Percentiles rank a stretch among this genome's conserved stretches.
phyloP scores from a whole-genome alignment of 2,797 vertebrate genomes.

The Lithobates sylvaticus region DNA sequence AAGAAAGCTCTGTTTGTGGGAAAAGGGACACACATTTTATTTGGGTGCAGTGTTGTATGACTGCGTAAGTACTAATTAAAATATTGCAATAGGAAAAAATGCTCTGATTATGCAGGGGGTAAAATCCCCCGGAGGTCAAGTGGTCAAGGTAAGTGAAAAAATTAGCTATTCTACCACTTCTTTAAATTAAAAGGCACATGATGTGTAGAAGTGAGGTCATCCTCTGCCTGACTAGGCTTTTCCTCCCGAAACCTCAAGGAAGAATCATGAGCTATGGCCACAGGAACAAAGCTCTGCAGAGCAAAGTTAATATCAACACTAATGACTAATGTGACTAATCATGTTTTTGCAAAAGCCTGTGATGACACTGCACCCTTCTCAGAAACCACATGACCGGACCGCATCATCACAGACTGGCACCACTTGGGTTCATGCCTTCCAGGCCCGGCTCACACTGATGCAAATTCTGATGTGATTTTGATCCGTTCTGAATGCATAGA shows the following conservation, averaged over 20 bases:
- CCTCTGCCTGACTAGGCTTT: conserved; percentile 2
- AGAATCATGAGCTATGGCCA: neutral
- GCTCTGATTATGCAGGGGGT: too few species aligned
- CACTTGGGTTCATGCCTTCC: too few species aligned
- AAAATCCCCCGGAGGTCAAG: too few species aligned
- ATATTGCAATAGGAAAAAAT: too few species aligned
- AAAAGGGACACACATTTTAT: too few species aligned
- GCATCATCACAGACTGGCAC: neutral
- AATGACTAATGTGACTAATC: neutral
- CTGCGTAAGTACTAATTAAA: too few species aligned
- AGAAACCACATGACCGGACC: conserved; percentile 35
- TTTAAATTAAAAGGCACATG: neutral
- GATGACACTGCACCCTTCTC: neutral
- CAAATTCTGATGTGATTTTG: too few species aligned
- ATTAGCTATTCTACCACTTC: neutral
- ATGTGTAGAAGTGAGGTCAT: neutral
- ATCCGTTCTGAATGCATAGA: too few species aligned
- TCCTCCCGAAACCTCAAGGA: neutral
- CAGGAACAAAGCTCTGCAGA: conserved; percentile 3
- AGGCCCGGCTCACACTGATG: too few species aligned
- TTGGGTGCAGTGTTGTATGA: too few species aligned
- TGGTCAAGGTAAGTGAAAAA: neutral
- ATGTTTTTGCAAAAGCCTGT: neutral
- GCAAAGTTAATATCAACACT: neutral
- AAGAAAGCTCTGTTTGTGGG: too few species aligned